phyloP scores from a whole-genome alignment of 1,140 invertebrate species.

The Eupristina koningsbergeri region DNA sequence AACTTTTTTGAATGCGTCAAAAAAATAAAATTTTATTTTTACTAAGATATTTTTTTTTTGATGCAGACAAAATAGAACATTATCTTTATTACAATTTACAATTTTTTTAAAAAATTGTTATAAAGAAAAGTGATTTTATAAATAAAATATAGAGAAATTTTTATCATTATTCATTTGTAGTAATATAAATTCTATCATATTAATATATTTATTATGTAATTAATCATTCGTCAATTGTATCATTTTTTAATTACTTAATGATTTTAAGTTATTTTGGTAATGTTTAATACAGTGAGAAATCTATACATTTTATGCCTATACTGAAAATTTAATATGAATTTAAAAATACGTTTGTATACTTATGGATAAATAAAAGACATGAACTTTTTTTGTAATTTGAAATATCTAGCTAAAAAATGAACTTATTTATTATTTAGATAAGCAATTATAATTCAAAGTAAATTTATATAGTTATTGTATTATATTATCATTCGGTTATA shows the following conservation, averaged over 20 bases:
- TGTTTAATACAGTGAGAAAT: conserved; percentile 32
- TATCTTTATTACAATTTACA: not conserved
- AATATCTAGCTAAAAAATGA: not conserved
- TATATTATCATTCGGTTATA: not conserved
- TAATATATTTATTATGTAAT: not conserved
- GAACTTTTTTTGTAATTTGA: conserved; percentile 8
- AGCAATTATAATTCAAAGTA: conserved; percentile 18
- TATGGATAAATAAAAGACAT: conserved; percentile 12
- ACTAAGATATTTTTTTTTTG: not conserved
- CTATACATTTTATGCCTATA: conserved; percentile 25
- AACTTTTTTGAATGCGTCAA: not conserved
- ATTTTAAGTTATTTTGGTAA: conserved; percentile 28
- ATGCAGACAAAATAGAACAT: not conserved
- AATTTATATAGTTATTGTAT: conserved; percentile 32
- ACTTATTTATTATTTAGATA: conserved; percentile 19
- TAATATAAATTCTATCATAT: conserved; percentile 5
- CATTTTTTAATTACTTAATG: conserved; percentile 17
- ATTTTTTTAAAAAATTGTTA: not conserved
- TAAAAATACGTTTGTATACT: not conserved
- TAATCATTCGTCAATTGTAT: conserved; percentile 6
- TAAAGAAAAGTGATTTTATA: not conserved
- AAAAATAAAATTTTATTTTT: conserved; percentile 10
- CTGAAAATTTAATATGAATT: conserved; percentile 15
- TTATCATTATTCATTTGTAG: not conserved
- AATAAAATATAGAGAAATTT: not conserved